These are phyloP conservation scores for Laspeyria flexula DNA, from an alignment of 2,888 invertebrate species.

Conservation along the genomic window DNA sequence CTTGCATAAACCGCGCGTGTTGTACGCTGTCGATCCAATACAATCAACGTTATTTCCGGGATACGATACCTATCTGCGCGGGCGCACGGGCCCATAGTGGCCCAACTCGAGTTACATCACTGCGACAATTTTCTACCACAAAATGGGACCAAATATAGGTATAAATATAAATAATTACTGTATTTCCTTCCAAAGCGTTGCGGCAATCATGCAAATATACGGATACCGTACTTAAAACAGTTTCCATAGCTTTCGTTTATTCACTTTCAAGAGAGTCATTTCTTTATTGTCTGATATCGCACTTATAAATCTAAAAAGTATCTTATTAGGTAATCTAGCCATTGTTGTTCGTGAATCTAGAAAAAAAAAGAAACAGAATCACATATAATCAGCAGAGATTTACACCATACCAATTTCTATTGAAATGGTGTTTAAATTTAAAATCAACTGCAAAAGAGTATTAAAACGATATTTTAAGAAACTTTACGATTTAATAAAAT, in stretches of 20 bases:
- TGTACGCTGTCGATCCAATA: slow-evolving; percentile 56
- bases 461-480: too few relatives aligned
- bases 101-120: slow-evolving; percentile 42
- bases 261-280: background rate
- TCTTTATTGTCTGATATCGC: background rate
- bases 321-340: background rate
- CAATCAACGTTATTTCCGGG: slow-evolving; percentile 71
- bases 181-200: slow-evolving; percentile 24
- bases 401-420: too few relatives aligned
- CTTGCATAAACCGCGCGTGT: slow-evolving; percentile 76
- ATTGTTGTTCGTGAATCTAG: background rate
- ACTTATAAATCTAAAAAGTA: background rate
- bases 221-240: too few relatives aligned
- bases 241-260: background rate
- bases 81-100: slow-evolving; percentile 33
- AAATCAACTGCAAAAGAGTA: too few relatives aligned
- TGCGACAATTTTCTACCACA: slow-evolving; percentile 32
- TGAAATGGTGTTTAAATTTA: too few relatives aligned
- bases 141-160: slow-evolving; percentile 33
- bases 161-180: slow-evolving; percentile 35
- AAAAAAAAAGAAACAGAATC: background rate
- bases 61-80: slow-evolving; percentile 56
- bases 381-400: background rate
- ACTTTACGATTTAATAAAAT: too few relatives aligned
- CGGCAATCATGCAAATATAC: slow-evolving; percentile 32